A percentile compares a stretch with the other conserved stretches of the same genome.
Conservation (phyloP, 2,113 vertebrate genomes). For the Gobiocypris rarus region DNA sequence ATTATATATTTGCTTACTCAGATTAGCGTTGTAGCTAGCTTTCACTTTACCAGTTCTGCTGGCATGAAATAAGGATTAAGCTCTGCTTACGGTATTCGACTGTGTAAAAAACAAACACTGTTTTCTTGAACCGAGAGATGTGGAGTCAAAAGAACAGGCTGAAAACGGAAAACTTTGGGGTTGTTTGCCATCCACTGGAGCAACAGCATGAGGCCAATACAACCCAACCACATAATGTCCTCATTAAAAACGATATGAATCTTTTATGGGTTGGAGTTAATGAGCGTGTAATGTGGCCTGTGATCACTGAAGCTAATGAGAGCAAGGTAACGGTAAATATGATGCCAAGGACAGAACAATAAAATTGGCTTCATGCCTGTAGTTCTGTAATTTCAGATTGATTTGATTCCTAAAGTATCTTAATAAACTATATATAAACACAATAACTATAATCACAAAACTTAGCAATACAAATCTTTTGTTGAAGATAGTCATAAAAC, state of each 20-base stretch:
- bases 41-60: conserved; percentile 9
- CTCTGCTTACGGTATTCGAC: conserved; percentile 24
- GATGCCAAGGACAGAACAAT: conserved; percentile 9
- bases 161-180: background rate
- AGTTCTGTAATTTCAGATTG: background rate
- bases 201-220: background rate
- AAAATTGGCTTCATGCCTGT: conserved; percentile 3
- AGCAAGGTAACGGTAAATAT: conserved; percentile 28
- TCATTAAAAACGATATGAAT: conserved; percentile 61
- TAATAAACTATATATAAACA: background rate
- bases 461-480: background rate
- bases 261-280: conserved; percentile 50
- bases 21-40: background rate
- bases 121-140: background rate
- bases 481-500: background rate
- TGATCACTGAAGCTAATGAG: conserved; percentile 48
- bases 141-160: conserved; percentile 6
- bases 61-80: conserved; percentile 42
- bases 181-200: background rate
- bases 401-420: background rate
- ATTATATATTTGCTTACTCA: conserved; percentile 24
- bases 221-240: conserved; percentile 47
- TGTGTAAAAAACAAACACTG: background rate
- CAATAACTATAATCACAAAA: background rate
- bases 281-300: conserved; percentile 52